phyloP scores from a whole-genome alignment of 1,140 invertebrate species.

The Brachionus rotundiformis region DNA sequence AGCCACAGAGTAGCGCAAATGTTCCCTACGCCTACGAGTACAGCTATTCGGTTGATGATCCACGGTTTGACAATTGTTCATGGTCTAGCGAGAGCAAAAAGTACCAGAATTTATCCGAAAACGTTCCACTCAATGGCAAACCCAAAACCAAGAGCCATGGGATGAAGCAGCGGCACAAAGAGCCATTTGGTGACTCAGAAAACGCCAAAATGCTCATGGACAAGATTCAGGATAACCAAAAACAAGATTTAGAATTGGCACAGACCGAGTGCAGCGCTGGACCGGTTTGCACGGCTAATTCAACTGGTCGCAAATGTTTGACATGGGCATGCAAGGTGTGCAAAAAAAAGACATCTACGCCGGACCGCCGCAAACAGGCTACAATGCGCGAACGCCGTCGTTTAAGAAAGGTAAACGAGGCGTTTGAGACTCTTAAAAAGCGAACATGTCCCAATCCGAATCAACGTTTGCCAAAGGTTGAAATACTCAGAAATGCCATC shows the following conservation, averaged over 20 bases:
- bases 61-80: background rate
- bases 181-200: background rate
- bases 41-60: background rate
- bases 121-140: background rate
- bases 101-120: background rate
- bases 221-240: background rate
- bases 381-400: constrained; percentile 87
- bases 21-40: background rate
- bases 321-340: constrained; percentile 52
- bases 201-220: background rate
- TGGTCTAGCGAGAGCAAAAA: background rate
- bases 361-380: constrained; percentile 90
- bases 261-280: background rate
- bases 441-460: constrained; percentile 89
- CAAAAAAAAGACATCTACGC: constrained; percentile 51
- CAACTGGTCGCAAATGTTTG: constrained; percentile 48
- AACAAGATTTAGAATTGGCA: background rate
- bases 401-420: constrained; percentile 94
- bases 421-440: constrained; percentile 89
- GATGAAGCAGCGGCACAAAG: background rate
- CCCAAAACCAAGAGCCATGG: background rate
- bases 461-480: constrained; percentile 91
- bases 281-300: constrained; percentile 20
- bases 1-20: background rate
- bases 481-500: constrained; percentile 92